These are phyloP conservation scores for Centroberyx gerrardi DNA, from an alignment of 2,797 vertebrate genomes.

Conservation along the genomic window DNA sequence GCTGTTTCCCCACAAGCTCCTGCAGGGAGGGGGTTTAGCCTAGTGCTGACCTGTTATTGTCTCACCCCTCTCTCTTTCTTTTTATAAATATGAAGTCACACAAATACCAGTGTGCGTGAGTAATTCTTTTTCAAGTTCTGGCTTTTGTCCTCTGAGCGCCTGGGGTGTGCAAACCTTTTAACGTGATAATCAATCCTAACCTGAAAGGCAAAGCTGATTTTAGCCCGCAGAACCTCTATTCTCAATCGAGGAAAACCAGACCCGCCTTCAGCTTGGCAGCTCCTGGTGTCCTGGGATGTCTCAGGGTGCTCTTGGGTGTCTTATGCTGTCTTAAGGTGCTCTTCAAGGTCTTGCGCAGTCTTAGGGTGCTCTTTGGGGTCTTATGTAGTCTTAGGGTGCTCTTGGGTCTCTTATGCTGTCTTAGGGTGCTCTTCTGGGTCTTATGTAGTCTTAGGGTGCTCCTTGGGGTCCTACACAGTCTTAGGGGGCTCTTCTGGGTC, in stretches of 20 bases:
- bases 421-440: constrained; percentile 8
- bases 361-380: background rate
- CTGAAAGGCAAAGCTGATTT: constrained; percentile 49
- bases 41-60: constrained; percentile 8
- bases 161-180: constrained; percentile 38
- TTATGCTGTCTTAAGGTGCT: constrained; percentile 23
- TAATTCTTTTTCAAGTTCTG: constrained; percentile 29
- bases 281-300: constrained; percentile 49
- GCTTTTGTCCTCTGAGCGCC: constrained; percentile 45
- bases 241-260: constrained; percentile 59
- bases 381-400: too few relatives aligned
- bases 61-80: constrained; percentile 24
- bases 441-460: background rate
- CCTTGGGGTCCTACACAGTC: too few relatives aligned
- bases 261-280: constrained; percentile 40
- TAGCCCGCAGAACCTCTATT: constrained; percentile 25
- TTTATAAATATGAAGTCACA: constrained; percentile 52
- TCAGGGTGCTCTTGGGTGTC: constrained; percentile 38
- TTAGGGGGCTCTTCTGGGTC: too few relatives aligned
- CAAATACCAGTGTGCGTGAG: constrained; percentile 48
- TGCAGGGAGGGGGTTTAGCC: constrained; percentile 10
- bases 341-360: constrained; percentile 6
- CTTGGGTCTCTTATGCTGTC: too few relatives aligned
- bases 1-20: too few relatives aligned
- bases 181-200: constrained; percentile 52